A percentile compares a stretch with the other conserved stretches of the same genome.
Evolutionary conservation across 2,113 vertebrate genomes (phyloP).

Genomic region (Semicossyphus pulcher): DNA sequence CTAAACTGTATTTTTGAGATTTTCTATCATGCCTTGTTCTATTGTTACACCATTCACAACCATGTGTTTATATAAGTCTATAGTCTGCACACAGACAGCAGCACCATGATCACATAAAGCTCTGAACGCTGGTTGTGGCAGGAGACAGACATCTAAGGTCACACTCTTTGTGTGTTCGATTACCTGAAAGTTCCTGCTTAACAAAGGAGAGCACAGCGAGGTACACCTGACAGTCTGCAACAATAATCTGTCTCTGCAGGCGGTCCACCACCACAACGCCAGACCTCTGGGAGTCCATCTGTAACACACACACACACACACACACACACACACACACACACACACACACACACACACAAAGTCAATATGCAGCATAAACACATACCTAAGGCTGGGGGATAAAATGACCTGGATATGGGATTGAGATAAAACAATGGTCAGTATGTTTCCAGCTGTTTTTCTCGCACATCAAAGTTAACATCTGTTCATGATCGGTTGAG

Average conservation of each 20-base stretch:
- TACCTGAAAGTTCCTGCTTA: slow-evolving; percentile 97
- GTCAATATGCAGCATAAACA: not conserved
- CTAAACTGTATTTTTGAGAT: too few species aligned
- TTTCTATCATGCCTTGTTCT: not conserved
- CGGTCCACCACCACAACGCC: slow-evolving; percentile 90
- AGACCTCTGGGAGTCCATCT: slow-evolving; percentile 93
- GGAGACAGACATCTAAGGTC: not conserved
- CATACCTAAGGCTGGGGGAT: too few species aligned
- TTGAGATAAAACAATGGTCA: too few species aligned
- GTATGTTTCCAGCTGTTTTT: too few species aligned
- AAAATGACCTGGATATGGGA: too few species aligned
- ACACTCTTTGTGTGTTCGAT: not conserved
- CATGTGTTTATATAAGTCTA: not conserved
- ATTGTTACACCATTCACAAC: too few species aligned
- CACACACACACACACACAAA: not conserved
- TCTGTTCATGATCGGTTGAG: too few species aligned
- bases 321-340: not conserved
- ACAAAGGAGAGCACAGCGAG: slow-evolving; percentile 96
- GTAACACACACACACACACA: slow-evolving; percentile 32
- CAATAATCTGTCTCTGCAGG: slow-evolving; percentile 97
- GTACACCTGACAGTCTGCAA: slow-evolving; percentile 98
- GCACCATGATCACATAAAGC: not conserved
- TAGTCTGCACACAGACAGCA: not conserved
- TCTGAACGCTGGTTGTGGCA: not conserved
- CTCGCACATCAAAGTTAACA: too few species aligned